phyloP scores from a whole-genome alignment of 2,113 vertebrate species.

The Cryptotis parvus region DNA sequence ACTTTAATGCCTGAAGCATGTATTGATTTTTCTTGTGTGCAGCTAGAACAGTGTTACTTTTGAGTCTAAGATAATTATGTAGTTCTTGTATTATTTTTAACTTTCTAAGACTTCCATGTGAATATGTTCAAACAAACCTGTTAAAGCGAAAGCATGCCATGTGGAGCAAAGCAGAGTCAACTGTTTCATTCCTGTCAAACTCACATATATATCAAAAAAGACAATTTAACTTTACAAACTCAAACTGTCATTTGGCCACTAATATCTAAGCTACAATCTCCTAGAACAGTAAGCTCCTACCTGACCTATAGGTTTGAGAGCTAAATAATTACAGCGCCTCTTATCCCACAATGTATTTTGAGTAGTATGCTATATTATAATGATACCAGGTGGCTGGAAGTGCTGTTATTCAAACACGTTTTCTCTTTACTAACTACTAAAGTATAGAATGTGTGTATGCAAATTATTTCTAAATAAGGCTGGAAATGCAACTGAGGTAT shows the following conservation, averaged over 20 bases:
- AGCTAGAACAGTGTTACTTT: no score
- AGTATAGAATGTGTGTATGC: background rate
- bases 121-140: background rate
- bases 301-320: background rate
- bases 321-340: background rate
- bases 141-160: background rate
- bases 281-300: background rate
- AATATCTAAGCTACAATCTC: background rate
- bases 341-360: background rate
- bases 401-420: background rate
- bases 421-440: background rate
- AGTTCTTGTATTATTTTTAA: background rate
- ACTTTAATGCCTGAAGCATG: no score
- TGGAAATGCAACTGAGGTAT: no score
- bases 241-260: background rate
- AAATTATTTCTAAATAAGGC: background rate
- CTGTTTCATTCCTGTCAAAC: no score
- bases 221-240: background rate
- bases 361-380: background rate
- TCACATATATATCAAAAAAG: no score
- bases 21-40: no score
- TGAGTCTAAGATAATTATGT: background rate
- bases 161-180: background rate
- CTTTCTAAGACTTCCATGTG: background rate
- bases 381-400: background rate